These are phyloP conservation scores for Zonotrichia leucophrys DNA, from an alignment of 2,113 vertebrate genomes.

Conservation along the genomic window DNA sequence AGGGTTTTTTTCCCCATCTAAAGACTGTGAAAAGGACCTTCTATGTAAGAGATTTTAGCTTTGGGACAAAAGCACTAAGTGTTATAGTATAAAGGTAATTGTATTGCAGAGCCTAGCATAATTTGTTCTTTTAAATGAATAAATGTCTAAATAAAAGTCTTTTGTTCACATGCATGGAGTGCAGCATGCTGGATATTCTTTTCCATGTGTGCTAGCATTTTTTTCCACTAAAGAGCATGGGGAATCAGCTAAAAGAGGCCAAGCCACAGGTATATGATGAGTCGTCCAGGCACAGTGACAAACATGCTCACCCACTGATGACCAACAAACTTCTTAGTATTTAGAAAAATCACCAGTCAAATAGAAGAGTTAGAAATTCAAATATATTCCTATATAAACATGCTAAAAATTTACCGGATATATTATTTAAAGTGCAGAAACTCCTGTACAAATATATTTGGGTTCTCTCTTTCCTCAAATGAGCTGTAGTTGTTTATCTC, in stretches of 20 bases:
- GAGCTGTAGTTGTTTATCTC: neutral
- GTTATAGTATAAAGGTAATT: neutral
- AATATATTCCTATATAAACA: neutral
- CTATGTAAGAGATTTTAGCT: neutral
- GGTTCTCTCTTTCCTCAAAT: neutral
- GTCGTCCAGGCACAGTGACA: neutral
- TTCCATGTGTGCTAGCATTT: neutral
- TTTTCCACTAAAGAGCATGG: neutral
- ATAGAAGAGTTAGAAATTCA: neutral
- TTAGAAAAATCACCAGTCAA: neutral
- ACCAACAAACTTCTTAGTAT: neutral
- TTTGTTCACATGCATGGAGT: neutral
- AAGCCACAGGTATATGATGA: neutral
- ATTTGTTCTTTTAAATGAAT: neutral
- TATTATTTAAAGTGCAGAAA: neutral
- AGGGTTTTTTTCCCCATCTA: rapidly evolving
- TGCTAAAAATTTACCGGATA: neutral
- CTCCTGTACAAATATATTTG: neutral
- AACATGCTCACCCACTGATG: neutral
- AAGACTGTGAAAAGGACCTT: neutral
- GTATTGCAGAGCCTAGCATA: neutral
- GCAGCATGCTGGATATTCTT: neutral
- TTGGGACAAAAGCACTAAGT: neutral
- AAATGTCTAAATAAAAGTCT: neutral
- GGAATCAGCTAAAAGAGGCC: neutral